A percentile compares a stretch with the other conserved stretches of the same genome.
These are phyloP conservation scores for Metaphire vulgaris DNA, from an alignment of 1,140 invertebrate species.

Conservation along the genomic window DNA sequence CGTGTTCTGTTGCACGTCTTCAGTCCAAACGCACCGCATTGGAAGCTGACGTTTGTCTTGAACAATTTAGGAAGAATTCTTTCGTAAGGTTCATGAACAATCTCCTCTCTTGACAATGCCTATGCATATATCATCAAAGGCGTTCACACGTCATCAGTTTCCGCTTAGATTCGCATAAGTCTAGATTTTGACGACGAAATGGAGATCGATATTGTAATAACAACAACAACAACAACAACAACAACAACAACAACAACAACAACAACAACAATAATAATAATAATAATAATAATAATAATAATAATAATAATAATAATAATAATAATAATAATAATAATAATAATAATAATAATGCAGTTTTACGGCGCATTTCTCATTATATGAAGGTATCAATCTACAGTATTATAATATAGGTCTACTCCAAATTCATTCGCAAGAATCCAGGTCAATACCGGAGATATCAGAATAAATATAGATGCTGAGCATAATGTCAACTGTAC, in stretches of 20 bases:
- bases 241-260: not conserved
- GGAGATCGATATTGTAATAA: not conserved
- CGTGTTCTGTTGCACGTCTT: not conserved
- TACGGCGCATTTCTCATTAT: too few relatives aligned
- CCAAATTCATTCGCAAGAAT: too few relatives aligned
- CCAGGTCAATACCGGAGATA: too few relatives aligned
- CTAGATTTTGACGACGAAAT: not conserved
- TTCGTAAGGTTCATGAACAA: conserved; percentile 1
- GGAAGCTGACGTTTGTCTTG: not conserved
- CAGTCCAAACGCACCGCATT: not conserved
- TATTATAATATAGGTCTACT: too few relatives aligned
- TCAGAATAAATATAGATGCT: too few relatives aligned
- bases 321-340: too few relatives aligned
- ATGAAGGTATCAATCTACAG: too few relatives aligned
- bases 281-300: not conserved
- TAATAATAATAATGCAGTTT: too few relatives aligned
- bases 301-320: too few relatives aligned
- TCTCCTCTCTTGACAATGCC: not conserved
- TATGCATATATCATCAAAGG: not conserved
- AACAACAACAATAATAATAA: not conserved
- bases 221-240: not conserved
- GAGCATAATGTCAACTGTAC: too few relatives aligned
- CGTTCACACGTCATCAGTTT: not conserved
- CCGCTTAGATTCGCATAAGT: not conserved
- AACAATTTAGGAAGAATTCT: not conserved